These are phyloP conservation scores for Meriones unguiculatus DNA, from an alignment of 2,113 vertebrate genomes.

Conservation along the genomic window DNA sequence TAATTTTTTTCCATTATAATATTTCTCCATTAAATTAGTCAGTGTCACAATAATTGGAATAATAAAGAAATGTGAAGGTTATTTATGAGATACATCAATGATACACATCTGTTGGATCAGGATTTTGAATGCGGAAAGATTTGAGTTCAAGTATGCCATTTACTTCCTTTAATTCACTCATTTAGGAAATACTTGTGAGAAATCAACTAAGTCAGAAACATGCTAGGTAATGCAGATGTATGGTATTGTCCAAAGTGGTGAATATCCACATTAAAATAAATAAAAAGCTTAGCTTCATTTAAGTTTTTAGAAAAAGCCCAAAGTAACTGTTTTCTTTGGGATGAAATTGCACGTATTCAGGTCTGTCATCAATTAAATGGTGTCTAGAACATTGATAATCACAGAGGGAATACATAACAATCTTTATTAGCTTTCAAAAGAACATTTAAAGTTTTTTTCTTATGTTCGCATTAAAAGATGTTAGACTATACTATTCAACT, in stretches of 20 bases:
- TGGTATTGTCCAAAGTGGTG: background rate
- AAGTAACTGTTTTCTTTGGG: background rate
- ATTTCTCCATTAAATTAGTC: slow-evolving; percentile 1
- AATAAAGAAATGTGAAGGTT: background rate
- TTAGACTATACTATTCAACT: background rate
- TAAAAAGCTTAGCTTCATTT: background rate
- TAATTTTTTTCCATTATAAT: background rate
- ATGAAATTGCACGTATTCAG: background rate
- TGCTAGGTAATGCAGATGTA: background rate
- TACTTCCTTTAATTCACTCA: background rate
- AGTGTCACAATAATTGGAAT: background rate
- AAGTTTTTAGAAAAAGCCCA: background rate
- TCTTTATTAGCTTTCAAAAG: background rate
- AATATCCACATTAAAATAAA: background rate
- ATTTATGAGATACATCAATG: background rate
- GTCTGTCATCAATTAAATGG: background rate
- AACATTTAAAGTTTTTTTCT: background rate
- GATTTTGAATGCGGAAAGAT: background rate
- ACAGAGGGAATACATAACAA: background rate
- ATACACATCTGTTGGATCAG: background rate
- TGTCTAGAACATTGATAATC: background rate
- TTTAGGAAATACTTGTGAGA: background rate
- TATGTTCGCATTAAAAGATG: slow-evolving; percentile 20
- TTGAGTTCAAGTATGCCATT: background rate
- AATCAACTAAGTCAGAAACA: background rate